Base-by-base conservation (phyloP, 2,888 invertebrate species). In the Argynnis bischoffii region DNA sequence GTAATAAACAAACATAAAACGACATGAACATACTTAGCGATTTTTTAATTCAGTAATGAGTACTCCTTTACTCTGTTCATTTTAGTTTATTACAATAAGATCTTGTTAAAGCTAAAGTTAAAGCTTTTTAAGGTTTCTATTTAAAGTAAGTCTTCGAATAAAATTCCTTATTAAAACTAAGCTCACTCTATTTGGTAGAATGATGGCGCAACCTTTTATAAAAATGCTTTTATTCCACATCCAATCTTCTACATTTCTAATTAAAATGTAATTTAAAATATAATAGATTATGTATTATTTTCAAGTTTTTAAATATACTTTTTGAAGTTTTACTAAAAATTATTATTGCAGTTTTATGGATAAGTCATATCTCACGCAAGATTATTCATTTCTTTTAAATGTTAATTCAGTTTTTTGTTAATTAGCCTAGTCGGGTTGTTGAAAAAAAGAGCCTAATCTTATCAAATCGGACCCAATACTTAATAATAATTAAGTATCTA, bases 151-250 rank as follows among this genome's bases (percentile, higher is more conserved):
- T 15, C 46, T 15, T 46, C 21, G 15, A 46, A 47, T 57, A 21
- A 57, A 57, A 46, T 21, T 46, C 18, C 56, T 57, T 57, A 57
- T 57, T 46, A 57, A 57, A 57, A 15, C 21, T 15, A 15, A 57
- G 15, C 46, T 56, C 56, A 41, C 56, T 57, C 57, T 57, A 47
- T 57, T 57, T 57, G 57, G 21, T 47, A 47, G 21, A 57, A 26
- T 47, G 47, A 47, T 57, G 21, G 15, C 1, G 13, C 16, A 46
- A 41, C 41, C 16, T 41, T 41, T 55, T 55, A 18, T 41, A 55
- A 41, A 15, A 55, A 55, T 1, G 16, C 6, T 46, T 56, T 56
- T 15, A 46, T 41, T 41, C 18, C 18, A 46, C 6, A 46, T 18
- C 56, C 56, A 56, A 46, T 56, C 41, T 56, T 41, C 15, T 56